phyloP scores from a whole-genome alignment of 2,888 invertebrate genomes.

The Protodeltote pygarga region DNA sequence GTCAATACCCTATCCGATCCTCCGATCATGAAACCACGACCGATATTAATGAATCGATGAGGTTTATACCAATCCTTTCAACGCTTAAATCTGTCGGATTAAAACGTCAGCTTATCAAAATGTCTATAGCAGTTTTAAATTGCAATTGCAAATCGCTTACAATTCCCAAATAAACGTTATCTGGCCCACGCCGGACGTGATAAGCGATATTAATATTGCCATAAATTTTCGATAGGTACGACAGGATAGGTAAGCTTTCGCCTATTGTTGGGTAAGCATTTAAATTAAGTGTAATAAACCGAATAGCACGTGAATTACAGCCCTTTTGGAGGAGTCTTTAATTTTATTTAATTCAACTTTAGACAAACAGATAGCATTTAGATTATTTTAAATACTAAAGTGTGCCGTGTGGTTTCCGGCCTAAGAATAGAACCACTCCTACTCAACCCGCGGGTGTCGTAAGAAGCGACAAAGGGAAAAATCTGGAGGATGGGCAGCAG shows the following conservation, averaged over 20 bases:
- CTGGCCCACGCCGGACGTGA: constrained; percentile 25
- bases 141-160: constrained; percentile 11
- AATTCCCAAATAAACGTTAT: constrained; percentile 37
- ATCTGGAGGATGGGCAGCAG: no score
- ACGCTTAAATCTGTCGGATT: constrained; percentile 19
- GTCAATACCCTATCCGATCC: no score
- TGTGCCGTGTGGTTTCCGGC: no score
- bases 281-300: constrained; percentile 7
- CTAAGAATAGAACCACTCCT: no score
- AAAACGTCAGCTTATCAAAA: constrained; percentile 33
- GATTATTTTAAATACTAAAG: no score
- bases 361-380: no score
- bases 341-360: no score
- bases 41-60: background rate
- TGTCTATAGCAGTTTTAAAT: constrained; percentile 14
- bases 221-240: constrained; percentile 30
- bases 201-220: constrained; percentile 43
- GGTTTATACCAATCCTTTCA: constrained; percentile 34
- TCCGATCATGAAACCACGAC: background rate
- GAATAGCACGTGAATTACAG: no score
- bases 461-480: no score
- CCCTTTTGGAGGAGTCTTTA: no score
- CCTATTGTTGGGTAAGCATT: constrained; percentile 26
- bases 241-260: constrained; percentile 12
- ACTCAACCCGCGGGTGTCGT: no score